Base-by-base conservation (phyloP, 92 coral and sea anemone genomes). In the Phenganax subtilis region DNA sequence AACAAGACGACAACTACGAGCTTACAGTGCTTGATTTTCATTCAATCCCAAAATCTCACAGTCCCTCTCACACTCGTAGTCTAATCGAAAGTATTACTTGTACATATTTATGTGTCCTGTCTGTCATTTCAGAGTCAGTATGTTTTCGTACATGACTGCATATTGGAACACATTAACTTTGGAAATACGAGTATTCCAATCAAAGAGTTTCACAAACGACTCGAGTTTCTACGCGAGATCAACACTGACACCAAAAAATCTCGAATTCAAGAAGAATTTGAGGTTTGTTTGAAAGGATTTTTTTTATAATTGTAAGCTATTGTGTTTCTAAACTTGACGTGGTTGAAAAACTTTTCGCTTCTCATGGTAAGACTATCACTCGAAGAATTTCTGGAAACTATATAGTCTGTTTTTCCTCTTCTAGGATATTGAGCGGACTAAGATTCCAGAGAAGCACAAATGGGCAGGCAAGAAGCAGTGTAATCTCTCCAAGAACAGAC, bases 71-170 rank as follows among this genome's bases (percentile, higher is more conserved):
- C 25, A 20, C 25, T 20, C 25, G 25, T 20, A 20, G 25, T 20
- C 25, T 20, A 20, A 0, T 20, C 25, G 25, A 20, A 20, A 20
- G 25, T 20, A 20, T 20, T 20, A 20, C 25, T 20, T 20, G 25
- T 20, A 20, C 25, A 20, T 20, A 20, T 20, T 20, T 20, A 20
- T 14, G n/a, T 14, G 25, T 10, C 25, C 56, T 20, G 55, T 57
- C 37, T 51, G 30, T 70, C 61, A 6, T 79, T 80, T 83, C 72
- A 94, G 98, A 87, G 97, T 67, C 98, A 94, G 85, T 94, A 94
- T 82, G 80, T 92, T 70, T 94, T 94, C 75, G 89, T 89, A 27
- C 98, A 94, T 81, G 98, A 94, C 37, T 90, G 92, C 1, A 28
- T 94, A 54, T 71, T 84, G 56, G 92, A 94, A 70, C 92, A 90